These are phyloP conservation scores for Noctua fimbriata DNA, from an alignment of 2,888 invertebrate species.

Conservation along the genomic window DNA sequence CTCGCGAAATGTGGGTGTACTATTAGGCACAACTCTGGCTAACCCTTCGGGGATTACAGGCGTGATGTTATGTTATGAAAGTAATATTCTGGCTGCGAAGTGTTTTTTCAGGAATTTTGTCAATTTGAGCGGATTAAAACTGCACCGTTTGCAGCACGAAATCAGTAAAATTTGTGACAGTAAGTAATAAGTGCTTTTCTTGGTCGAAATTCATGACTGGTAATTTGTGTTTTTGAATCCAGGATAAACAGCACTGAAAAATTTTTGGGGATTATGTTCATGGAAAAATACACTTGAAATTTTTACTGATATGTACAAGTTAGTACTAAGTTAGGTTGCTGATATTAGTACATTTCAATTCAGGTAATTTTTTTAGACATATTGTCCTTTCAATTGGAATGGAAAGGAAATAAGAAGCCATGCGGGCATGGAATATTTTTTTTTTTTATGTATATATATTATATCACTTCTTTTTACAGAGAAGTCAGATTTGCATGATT, in stretches of 20 bases:
- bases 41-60: neutral
- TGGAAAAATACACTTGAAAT: neutral
- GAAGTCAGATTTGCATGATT: no score
- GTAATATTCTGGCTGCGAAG: neutral
- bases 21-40: neutral
- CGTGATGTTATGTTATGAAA: neutral
- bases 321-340: no score
- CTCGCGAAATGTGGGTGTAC: neutral
- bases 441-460: no score
- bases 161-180: no score
- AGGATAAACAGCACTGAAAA: neutral
- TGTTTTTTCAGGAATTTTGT: neutral
- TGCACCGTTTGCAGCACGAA: neutral
- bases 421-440: no score
- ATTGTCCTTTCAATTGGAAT: no score
- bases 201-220: neutral
- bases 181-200: neutral
- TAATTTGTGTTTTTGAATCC: neutral
- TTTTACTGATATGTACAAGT: neutral
- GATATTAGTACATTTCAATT: neutral
- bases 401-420: neutral
- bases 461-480: no score
- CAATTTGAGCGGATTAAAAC: slow-evolving; percentile 4
- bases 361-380: neutral
- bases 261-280: no score